phyloP scores from a whole-genome alignment of 2,113 vertebrate species.

The Clarias gariepinus region DNA sequence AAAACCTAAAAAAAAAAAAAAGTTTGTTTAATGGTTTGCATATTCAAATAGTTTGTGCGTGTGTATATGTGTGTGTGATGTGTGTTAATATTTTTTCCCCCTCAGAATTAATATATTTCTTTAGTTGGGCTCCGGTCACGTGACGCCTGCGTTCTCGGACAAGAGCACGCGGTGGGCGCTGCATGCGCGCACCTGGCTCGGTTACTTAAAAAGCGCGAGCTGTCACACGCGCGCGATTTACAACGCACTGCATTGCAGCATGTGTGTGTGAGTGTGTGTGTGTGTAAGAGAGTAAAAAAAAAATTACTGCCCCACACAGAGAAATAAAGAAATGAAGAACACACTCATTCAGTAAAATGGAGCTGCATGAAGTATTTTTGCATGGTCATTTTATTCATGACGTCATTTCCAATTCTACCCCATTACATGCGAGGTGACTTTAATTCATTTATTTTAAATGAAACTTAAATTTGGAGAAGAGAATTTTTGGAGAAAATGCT shows the following conservation, averaged over 20 bases:
- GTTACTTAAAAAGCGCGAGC: not conserved
- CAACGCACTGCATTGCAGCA: slow-evolving; percentile 3
- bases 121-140: not conserved
- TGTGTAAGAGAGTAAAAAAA: no score
- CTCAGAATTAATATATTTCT: not conserved
- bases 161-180: not conserved
- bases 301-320: no score
- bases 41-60: not conserved
- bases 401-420: no score
- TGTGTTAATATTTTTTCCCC: fast-evolving
- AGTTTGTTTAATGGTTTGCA: no score
- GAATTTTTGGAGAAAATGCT: no score
- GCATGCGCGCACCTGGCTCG: not conserved
- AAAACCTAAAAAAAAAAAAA: no score
- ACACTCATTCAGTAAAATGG: not conserved
- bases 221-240: slow-evolving; percentile 13
- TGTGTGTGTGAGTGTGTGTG: not conserved
- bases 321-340: not conserved
- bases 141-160: not conserved
- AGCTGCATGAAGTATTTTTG: not conserved
- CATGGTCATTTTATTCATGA: not conserved
- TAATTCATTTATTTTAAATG: no score
- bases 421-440: no score
- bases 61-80: no score
- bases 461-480: no score